Evolutionary conservation across 2,797 vertebrate genomes (phyloP).

Genomic region (Tachyglossus aculeatus): DNA sequence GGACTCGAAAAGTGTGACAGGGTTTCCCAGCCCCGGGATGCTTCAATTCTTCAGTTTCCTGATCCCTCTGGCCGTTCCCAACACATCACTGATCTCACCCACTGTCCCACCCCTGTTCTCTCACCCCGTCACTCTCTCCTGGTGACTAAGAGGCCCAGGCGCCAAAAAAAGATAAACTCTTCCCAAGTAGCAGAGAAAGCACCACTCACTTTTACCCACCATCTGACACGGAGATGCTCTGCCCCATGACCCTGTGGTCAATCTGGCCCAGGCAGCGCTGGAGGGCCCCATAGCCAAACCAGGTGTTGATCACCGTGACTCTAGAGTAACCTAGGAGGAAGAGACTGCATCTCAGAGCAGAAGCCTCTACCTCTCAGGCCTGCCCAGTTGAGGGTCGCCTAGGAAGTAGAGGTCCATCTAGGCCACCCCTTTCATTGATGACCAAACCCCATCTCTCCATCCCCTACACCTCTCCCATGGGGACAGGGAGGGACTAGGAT

Average conservation of each 20-base stretch:
- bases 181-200: rapidly evolving
- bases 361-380: background rate
- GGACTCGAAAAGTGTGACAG: no score
- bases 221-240: constrained; percentile 64
- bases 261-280: constrained; percentile 63
- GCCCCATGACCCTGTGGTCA: constrained; percentile 58
- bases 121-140: no score
- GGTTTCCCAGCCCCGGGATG: rapidly evolving
- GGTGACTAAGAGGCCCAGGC: no score
- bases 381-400: background rate
- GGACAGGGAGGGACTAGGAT: no score
- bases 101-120: no score
- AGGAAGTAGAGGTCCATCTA: background rate
- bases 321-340: constrained; percentile 59
- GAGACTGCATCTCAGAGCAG: rapidly evolving
- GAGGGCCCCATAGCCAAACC: constrained; percentile 85
- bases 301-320: constrained; percentile 80
- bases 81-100: no score
- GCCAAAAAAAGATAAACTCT: no score
- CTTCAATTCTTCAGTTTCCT: rapidly evolving
- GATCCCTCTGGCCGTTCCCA: rapidly evolving
- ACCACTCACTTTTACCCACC: constrained; percentile 78
- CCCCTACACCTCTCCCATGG: no score
- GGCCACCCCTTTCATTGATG: background rate
- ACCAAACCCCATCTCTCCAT: no score